A percentile compares a stretch with the other conserved stretches of the same genome.
Evolutionary conservation across 2,113 vertebrate genomes (phyloP).

Genomic region (Chauna torquata): DNA sequence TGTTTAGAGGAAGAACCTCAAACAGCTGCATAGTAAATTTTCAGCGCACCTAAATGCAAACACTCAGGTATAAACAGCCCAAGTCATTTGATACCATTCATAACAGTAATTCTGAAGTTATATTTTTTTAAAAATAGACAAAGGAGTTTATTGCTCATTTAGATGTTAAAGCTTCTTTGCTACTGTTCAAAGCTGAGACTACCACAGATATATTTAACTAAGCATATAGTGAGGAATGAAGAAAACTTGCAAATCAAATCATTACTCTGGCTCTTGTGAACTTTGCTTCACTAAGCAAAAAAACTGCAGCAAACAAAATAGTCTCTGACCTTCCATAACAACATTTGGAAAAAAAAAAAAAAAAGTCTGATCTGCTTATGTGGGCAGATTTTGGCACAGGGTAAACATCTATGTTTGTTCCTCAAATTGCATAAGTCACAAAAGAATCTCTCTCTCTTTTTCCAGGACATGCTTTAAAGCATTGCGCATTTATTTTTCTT

Average conservation of each 20-base stretch:
- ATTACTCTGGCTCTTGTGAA: conserved; percentile 13
- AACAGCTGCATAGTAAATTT: background rate
- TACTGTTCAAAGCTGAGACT: background rate
- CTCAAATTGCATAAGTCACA: conserved; percentile 42
- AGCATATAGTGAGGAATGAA: background rate
- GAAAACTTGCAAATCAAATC: conserved; percentile 2
- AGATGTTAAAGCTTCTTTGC: background rate
- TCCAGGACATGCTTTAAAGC: background rate
- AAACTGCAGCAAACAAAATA: background rate
- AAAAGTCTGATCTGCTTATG: conserved; percentile 40
- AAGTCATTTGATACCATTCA: background rate
- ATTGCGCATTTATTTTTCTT: background rate
- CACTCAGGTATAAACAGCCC: background rate
- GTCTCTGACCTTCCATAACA: conserved; percentile 43
- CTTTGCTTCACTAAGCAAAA: conserved; percentile 38
- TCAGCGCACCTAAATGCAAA: background rate
- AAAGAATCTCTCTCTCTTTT: background rate
- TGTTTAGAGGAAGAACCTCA: background rate
- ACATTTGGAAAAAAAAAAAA: background rate
- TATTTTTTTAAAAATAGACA: background rate
- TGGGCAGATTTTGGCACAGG: conserved; percentile 45
- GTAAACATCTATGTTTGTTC: conserved; percentile 59
- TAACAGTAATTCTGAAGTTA: background rate
- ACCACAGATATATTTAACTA: background rate
- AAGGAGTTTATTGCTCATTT: background rate